phyloP scores from a whole-genome alignment of 2,797 vertebrate genomes.

The Alcedo quadribrachys region DNA sequence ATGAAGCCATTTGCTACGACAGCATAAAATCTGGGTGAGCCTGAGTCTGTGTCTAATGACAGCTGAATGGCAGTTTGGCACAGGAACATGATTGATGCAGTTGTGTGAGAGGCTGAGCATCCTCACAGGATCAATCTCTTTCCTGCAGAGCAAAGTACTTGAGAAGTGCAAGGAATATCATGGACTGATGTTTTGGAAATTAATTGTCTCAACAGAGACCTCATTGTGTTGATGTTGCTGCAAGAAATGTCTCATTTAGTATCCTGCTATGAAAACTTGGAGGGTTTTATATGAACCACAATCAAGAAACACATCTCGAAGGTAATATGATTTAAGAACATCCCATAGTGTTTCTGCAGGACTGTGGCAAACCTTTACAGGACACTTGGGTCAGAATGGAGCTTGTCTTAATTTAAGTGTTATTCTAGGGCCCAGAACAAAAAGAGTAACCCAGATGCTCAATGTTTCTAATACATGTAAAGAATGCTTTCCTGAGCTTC shows the following conservation, averaged over 20 bases:
- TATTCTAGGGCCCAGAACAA: not conserved
- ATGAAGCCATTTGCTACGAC: not conserved
- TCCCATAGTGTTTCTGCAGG: not conserved
- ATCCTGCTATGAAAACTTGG: not conserved
- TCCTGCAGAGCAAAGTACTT: not conserved
- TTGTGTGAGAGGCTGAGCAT: not conserved
- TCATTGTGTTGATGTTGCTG: not conserved
- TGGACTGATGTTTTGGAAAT: not conserved
- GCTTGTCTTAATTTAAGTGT: not conserved
- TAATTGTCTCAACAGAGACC: not conserved
- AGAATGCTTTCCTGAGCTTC: constrained; percentile 16
- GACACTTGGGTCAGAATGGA: not conserved
- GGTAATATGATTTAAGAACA: not conserved
- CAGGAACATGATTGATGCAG: not conserved
- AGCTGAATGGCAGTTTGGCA: not conserved
- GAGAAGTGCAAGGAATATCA: not conserved
- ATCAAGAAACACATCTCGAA: not conserved
- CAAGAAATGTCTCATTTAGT: not conserved
- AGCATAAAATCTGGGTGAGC: not conserved
- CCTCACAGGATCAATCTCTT: not conserved
- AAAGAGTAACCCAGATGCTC: not conserved
- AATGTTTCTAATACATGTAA: not conserved
- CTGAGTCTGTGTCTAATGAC: not conserved
- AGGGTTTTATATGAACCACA: not conserved
- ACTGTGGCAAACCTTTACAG: not conserved